Conservation (phyloP, 2,113 vertebrate genomes). For the Rattus norvegicus region GRCr8 NC_086027.1:83503501-83504000, state of each 20-base stretch:
- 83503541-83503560: background rate
- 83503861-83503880: background rate
- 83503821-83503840: background rate
- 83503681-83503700: background rate
- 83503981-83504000: background rate
- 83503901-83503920: background rate
- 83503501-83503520: background rate
- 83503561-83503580: background rate
- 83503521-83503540: constrained; percentile 20
- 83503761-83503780: background rate
- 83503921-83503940: background rate
- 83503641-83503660: background rate
- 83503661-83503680: background rate
- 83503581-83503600: constrained; percentile 38
- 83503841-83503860: background rate
- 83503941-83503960: background rate
- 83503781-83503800: background rate
- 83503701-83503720: background rate
- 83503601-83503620: background rate
- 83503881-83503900: background rate
- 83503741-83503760: background rate
- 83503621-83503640: background rate
- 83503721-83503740: background rate
- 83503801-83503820: background rate
- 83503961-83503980: background rate